Conservation (phyloP, 2,797 vertebrate genomes). For the Menidia menidia region DNA sequence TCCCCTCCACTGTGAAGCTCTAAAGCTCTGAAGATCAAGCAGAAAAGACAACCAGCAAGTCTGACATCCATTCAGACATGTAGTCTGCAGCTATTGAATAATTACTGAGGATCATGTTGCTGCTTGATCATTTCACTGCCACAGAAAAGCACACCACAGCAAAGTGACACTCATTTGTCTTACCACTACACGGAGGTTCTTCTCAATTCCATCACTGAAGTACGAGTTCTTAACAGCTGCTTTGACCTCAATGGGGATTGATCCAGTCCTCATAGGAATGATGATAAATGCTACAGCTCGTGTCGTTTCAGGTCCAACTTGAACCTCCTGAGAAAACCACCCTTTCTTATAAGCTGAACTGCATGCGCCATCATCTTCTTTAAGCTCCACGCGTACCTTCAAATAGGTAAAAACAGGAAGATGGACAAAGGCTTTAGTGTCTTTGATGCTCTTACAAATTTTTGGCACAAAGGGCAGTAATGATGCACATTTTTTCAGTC, state of each 20-base stretch:
- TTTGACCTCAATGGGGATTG: constrained; percentile 83
- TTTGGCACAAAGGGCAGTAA: not conserved
- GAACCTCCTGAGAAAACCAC: constrained; percentile 70
- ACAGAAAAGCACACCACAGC: not conserved
- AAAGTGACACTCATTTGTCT: constrained; percentile 49
- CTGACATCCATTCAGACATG: no score
- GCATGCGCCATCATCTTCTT: constrained; percentile 82
- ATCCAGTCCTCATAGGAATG: constrained; percentile 82
- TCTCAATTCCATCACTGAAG: constrained; percentile 81
- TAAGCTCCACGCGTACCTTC: constrained; percentile 86
- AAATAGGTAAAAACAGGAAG: constrained; percentile 2
- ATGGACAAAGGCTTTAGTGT: not conserved
- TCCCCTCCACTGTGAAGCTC: no score
- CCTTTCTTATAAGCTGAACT: constrained; percentile 83
- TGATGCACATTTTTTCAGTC: not conserved
- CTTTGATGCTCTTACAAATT: not conserved
- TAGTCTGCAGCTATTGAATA: no score
- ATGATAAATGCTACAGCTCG: constrained; percentile 82
- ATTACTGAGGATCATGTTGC: not conserved
- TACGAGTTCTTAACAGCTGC: constrained; percentile 66
- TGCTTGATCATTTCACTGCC: not conserved
- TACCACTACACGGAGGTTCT: constrained; percentile 88
- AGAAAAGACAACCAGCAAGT: no score
- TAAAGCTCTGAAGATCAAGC: no score
- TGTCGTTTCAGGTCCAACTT: constrained; percentile 58